A percentile compares a stretch with the other conserved stretches of the same genome.
phyloP scores from a whole-genome alignment of 2,113 vertebrate species.

The Leptosomus discolor region DNA sequence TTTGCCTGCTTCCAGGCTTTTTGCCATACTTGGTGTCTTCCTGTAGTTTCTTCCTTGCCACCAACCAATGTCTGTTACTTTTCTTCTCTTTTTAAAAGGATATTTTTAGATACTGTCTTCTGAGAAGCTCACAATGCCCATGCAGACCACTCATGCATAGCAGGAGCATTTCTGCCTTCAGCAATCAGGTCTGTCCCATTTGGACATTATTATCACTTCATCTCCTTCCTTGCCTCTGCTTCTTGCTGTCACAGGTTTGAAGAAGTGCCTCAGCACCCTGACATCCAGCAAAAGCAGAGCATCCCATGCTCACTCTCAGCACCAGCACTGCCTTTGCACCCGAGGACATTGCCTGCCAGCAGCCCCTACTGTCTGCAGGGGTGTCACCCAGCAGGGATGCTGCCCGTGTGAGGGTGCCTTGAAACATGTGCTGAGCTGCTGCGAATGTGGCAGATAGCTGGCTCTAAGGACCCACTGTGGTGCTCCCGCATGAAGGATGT shows the following conservation, averaged over 20 bases:
- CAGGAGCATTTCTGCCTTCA: neutral
- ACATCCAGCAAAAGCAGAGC: neutral
- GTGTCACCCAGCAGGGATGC: neutral
- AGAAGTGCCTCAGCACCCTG: neutral
- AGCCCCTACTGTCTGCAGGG: neutral
- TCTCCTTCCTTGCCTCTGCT: neutral
- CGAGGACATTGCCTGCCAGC: accelerated
- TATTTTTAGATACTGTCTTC: neutral
- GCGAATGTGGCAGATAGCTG: neutral
- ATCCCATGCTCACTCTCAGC: neutral
- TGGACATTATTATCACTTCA: neutral
- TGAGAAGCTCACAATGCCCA: neutral
- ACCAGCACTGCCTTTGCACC: neutral
- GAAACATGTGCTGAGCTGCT: accelerated
- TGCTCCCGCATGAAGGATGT: accelerated
- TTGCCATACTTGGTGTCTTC: neutral
- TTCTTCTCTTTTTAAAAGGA: neutral
- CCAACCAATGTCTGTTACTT: neutral
- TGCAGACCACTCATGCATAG: accelerated
- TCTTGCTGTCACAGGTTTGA: neutral
- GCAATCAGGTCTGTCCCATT: neutral
- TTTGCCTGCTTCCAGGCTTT: neutral
- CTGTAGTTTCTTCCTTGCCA: neutral
- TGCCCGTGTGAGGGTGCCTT: accelerated
- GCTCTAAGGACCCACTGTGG: neutral